Percentiles rank a stretch among this genome's conserved stretches.
Evolutionary conservation across 2,113 vertebrate genomes (phyloP).

Genomic region (Arenaria interpres): DNA sequence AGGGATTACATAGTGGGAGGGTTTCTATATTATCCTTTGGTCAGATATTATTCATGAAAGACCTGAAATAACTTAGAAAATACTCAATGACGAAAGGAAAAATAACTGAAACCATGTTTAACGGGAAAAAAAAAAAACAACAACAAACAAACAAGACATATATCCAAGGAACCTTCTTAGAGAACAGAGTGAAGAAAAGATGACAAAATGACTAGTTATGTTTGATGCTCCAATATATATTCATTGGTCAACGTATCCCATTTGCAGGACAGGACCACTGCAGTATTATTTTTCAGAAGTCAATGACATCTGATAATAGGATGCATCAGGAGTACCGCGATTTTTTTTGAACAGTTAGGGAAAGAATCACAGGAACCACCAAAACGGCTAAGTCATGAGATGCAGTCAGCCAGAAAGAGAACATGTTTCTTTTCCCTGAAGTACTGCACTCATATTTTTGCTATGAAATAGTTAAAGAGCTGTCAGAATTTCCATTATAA

Average conservation of each 20-base stretch:
- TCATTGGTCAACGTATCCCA: neutral
- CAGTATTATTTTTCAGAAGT: neutral
- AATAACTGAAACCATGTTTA: neutral
- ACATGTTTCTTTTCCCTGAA: neutral
- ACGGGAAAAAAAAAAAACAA: neutral
- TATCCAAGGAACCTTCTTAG: neutral
- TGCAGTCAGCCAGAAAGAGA: neutral
- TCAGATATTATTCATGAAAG: neutral
- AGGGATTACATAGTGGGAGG: neutral
- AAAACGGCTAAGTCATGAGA: neutral
- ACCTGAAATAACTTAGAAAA: conserved; percentile 4
- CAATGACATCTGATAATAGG: neutral
- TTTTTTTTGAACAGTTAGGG: neutral
- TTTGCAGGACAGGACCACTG: neutral
- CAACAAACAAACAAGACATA: neutral
- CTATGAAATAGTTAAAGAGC: conserved; percentile 30
- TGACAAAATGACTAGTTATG: neutral
- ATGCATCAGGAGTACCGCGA: neutral
- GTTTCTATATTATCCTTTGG: neutral
- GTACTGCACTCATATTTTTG: neutral
- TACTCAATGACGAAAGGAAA: neutral
- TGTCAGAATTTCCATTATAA: conserved; percentile 48
- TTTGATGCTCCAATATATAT: neutral
- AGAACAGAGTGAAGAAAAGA: neutral
- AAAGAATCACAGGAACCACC: neutral